Evolutionary conservation across 2,888 invertebrate genomes (phyloP).

Genomic region (Acrobasis repandana): DNA sequence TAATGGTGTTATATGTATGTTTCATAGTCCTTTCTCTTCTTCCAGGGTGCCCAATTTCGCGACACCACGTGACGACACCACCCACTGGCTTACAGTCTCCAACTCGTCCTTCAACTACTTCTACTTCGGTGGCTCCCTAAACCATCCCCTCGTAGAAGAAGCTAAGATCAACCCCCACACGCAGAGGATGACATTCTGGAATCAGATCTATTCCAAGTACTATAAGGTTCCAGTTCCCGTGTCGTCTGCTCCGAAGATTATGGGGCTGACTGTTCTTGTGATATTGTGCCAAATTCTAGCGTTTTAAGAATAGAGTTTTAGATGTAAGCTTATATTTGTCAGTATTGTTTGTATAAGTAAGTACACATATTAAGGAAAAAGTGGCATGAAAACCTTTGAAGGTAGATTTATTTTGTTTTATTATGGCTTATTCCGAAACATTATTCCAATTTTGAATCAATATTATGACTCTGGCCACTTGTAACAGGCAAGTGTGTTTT

Average conservation of each 20-base stretch:
- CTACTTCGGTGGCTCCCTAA: constrained; percentile 40
- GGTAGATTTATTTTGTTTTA: too few relatives aligned
- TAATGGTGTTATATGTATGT: not conserved
- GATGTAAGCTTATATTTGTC: not conserved
- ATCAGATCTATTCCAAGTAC: constrained; percentile 42
- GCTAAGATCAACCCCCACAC: constrained; percentile 48
- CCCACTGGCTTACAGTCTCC: constrained; percentile 42
- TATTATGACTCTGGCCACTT: too few relatives aligned
- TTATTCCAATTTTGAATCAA: too few relatives aligned
- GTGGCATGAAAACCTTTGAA: too few relatives aligned
- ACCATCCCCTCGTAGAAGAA: constrained; percentile 32
- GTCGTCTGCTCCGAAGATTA: constrained; percentile 37
- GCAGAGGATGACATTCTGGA: constrained; percentile 51
- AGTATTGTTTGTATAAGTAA: not conserved
- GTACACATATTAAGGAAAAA: not conserved
- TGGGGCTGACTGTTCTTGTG: not conserved
- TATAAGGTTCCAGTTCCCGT: constrained; percentile 46
- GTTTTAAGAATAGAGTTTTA: constrained; percentile 5
- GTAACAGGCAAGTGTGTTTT: too few relatives aligned
- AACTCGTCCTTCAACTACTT: constrained; percentile 39
- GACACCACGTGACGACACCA: not conserved
- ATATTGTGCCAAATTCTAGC: constrained; percentile 11
- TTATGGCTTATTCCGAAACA: too few relatives aligned
- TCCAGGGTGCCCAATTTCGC: constrained; percentile 30
- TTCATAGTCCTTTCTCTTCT: constrained; percentile 4